These are phyloP conservation scores for Merodon equestris DNA, from an alignment of 2,888 invertebrate species.

Conservation along the genomic window DNA sequence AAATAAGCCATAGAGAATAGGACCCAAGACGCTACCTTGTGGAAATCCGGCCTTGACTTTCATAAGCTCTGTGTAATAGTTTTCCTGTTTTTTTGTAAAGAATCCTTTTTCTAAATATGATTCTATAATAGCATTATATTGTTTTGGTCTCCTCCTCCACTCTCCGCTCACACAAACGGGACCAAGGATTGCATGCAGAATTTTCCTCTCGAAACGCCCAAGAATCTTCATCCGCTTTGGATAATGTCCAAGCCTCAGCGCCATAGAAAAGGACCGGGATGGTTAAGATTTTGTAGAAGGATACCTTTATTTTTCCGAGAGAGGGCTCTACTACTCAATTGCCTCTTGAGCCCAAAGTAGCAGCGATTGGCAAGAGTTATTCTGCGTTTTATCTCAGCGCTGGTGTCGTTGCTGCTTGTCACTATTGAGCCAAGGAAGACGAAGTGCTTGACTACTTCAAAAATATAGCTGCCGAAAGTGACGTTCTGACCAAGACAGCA, in stretches of 20 bases:
- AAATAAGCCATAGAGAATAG: no score
- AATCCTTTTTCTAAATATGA: no score
- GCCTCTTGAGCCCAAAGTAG: neutral
- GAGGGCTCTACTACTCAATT: constrained; percentile 11
- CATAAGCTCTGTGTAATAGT: no score
- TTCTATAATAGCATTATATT: neutral
- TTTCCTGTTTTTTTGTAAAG: no score
- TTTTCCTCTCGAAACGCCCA: constrained; percentile 2
- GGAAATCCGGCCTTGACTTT: no score
- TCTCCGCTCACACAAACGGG: neutral
- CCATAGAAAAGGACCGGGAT: constrained; percentile 3
- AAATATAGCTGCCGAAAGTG: no score
- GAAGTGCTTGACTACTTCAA: no score
- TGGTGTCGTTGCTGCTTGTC: neutral
- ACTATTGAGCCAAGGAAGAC: no score
- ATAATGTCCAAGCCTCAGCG: constrained; percentile 2
- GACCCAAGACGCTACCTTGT: no score
- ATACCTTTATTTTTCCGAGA: neutral
- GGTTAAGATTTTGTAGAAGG: constrained; percentile 8
- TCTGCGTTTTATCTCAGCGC: constrained; percentile 1
- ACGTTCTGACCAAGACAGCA: no score
- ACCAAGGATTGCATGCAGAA: neutral
- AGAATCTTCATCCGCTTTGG: neutral
- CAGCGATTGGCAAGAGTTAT: constrained; percentile 1
- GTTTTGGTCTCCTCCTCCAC: neutral